Conservation (phyloP, 2,797 vertebrate genomes). For the Mormyrops boulengeri region DNA sequence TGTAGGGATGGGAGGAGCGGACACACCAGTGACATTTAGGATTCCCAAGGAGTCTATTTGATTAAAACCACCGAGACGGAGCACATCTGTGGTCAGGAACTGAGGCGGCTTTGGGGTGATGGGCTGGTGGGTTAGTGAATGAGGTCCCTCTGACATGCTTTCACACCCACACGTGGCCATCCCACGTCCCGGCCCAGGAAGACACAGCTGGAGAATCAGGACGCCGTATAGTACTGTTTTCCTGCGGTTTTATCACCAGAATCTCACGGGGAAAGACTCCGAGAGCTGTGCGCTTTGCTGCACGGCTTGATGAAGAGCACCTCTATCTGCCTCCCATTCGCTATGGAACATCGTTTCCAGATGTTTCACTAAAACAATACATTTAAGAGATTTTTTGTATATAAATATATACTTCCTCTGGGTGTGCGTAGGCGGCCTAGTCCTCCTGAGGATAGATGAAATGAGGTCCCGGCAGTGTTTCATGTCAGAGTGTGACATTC, state of each 20-base stretch:
- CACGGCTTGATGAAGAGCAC: slow-evolving; percentile 30
- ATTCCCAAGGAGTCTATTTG: background rate
- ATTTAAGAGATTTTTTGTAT: background rate
- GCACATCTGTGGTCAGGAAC: background rate
- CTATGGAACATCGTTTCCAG: slow-evolving; percentile 54
- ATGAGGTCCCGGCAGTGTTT: background rate
- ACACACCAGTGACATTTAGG: background rate
- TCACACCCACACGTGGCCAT: slow-evolving; percentile 55
- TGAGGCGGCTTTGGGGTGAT: background rate
- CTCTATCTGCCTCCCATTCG: slow-evolving; percentile 49
- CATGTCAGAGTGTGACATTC: slow-evolving; percentile 51
- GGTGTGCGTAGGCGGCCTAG: slow-evolving; percentile 40
- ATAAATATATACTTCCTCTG: slow-evolving; percentile 46
- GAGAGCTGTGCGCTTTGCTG: slow-evolving; percentile 38
- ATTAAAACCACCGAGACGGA: background rate
- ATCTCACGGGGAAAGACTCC: slow-evolving; percentile 27
- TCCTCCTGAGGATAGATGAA: slow-evolving; percentile 24
- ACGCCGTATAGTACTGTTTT: slow-evolving; percentile 36
- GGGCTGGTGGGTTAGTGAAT: background rate
- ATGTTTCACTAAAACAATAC: slow-evolving; percentile 62
- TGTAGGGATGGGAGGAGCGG: background rate
- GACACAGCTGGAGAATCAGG: slow-evolving; percentile 43
- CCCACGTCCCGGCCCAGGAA: slow-evolving; percentile 55
- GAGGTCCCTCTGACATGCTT: slow-evolving; percentile 42
- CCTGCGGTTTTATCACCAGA: background rate